Base-by-base conservation (phyloP, 2,797 vertebrate species). In the Cuculus canorus region DNA sequence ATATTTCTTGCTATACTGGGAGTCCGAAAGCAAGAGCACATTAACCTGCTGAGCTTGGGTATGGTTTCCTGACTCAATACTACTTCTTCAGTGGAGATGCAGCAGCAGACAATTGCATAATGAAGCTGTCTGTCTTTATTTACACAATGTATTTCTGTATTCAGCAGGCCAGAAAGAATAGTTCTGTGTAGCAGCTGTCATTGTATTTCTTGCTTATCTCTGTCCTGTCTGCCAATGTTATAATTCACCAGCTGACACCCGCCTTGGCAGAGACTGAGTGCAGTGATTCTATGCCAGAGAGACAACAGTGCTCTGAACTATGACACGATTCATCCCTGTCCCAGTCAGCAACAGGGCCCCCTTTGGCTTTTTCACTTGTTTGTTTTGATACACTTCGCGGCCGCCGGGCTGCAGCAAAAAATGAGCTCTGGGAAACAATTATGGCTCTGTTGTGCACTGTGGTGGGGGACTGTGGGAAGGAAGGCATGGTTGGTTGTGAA, bases 171-270 rank as follows among this genome's bases (percentile, higher is more conserved):
- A 98, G 98, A 98, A 98, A 98, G 98, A 98, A 98, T 97, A 97
- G 97, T 96, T 98, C 97, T 98, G 97, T 98, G 97, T 98, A 98
- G 96, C 98, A 98, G 97, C 98, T 98, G 97, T 97, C 97, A 97
- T 97, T 98, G 97, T 98, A 93, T 96, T 97, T 97, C 97, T 95
- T 96, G 96, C 98, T 98, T 98, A 98, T 98, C 97, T 97, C 96
- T 94, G 97, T 96, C 97, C 96, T 97, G 97, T 97, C 97, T 98
- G 98, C 98, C 98, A 98, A 95, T 86, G 95, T 97, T 98, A 97
- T 97, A 98, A 98, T 98, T 98, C 97, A 98, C 98, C 98, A 98
- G 98, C 98, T 98, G 98, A 98, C 98, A 98, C 98, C 94, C 95
- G 96, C 96, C 96, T 98, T 98, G 98, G 98, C 98, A 98, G 96